Evolutionary conservation across 2,888 invertebrate species (phyloP), one percentile per base, ranked within the genome.

Genomic region (Oegoconia quadripuncta): DNA sequence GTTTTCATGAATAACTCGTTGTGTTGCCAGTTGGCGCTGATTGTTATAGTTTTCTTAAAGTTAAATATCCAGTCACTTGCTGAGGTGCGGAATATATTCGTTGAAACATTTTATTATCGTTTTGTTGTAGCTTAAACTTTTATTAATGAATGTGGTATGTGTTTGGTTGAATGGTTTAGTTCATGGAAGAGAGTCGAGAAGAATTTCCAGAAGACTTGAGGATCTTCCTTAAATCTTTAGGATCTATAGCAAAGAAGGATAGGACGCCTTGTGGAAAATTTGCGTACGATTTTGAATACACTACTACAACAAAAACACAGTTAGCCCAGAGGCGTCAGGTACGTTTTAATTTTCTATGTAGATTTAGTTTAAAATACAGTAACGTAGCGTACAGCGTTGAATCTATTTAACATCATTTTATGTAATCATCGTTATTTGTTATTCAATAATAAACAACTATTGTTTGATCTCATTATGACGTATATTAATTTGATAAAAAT

Each of bases 181-280:
- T n/a, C 12, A 6, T 32, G 20, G 4, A 20, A 11, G 5, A 20
- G 20, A 11, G 20, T 20, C 5, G 12, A 16, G 37, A 37, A 15
- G 30, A 31, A 12, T 51, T 64, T 15, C 56, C 72, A 9, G 50
- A 43, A 13, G 63, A 67, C 39, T 74, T 75, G 29, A 42, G 60
- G 37, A 55, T 46, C 14, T 71, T 75, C 26, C 46, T 76, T 2
- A 56, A 55, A 39, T 55, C 62, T 31, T 50, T 76, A 48, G 64
- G 58, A 40, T 50, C 62, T 12, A 50, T 52, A 41, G 63, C 17
- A 29, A 31, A 11, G 35, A 8, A 41, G 51, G 16, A 51, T 46
- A 27, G 15, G 34, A 9, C 13, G 38, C 13, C 25, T 32, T 22
- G 46, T n/a, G n/a, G n/a, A n/a, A 38, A 41, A 35, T 36, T n/a